Base-by-base conservation (phyloP, 2,888 invertebrate genomes). In the Caenorhabditis sp. region DNA sequence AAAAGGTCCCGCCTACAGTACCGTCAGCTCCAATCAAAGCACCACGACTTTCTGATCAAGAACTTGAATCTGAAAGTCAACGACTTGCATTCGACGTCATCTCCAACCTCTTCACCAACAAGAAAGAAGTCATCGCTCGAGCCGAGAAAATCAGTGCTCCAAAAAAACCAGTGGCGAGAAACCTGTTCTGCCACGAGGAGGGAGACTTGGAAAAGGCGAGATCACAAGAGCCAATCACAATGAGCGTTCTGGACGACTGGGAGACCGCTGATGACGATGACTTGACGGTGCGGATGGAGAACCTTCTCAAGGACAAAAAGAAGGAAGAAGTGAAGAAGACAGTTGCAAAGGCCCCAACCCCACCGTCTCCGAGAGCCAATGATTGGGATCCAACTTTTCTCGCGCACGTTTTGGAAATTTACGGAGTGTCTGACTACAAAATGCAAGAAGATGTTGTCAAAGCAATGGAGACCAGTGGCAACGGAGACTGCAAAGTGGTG, bases 361-460 rank as follows among this genome's bases (percentile, higher is more conserved):
- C 49, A 3, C 10, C 24, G 26, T 26, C 38, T 1, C 80, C 64
- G 19, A 26, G 54, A 26, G 26, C 51, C n/a, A 70, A 64, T 12
- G 68, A 77, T 47, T 82, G 82, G 82, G 82, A 82, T 51, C 16
- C 61, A 12, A 74, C 47, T 0, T 77, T 70, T n/a, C 38, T 86
- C 0, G 75, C 64, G 16, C 81, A 86, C 68, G 85, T 86, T 0
- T 68, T 86, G 22, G 86, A 86, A 35, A 85, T 84, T 26, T 80
- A 73, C 41, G 76, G 74, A 64, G 80, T 86, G 12, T 85, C 86
- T 7, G 86, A 86, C 16, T 86, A 86, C 70, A 85, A 83, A 35
- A 79, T 86, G 82, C 70, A 82, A 31, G 79, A 61, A 19, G 86
- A 86, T 28, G 85, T 86, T n/a, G 69, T 76, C 10, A 81, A 79